phyloP scores from a whole-genome alignment of 2,888 invertebrate genomes.

The Callyntrura sp. region DNA sequence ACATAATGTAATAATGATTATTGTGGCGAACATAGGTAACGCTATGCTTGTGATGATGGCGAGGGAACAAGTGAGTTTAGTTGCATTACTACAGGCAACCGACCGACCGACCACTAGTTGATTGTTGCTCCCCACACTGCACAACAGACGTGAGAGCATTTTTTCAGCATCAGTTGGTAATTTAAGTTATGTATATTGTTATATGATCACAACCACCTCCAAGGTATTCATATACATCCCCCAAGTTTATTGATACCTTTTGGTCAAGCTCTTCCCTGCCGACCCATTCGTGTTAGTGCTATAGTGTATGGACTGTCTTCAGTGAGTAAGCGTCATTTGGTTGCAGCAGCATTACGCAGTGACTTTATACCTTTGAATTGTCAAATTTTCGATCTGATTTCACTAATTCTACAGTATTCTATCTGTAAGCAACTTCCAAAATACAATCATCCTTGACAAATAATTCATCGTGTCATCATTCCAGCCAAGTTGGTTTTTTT shows the following conservation, averaged over 20 bases:
- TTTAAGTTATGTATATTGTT: slow-evolving; percentile 7
- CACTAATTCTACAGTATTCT: background rate
- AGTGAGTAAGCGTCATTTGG: slow-evolving; percentile 42
- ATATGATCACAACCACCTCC: background rate
- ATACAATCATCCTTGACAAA: background rate
- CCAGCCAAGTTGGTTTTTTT: background rate
- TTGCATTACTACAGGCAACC: slow-evolving; percentile 14
- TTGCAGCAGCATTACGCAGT: slow-evolving; percentile 7
- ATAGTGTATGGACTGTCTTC: slow-evolving; percentile 8
- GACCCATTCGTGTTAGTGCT: background rate
- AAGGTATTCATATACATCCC: background rate
- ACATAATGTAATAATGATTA: background rate
- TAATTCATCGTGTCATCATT: background rate
- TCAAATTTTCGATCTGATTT: background rate
- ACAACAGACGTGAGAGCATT: slow-evolving; percentile 8
- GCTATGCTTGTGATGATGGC: background rate
- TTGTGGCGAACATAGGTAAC: background rate
- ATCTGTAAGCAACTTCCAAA: background rate
- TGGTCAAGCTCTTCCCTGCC: slow-evolving; percentile 37
- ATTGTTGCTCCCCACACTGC: slow-evolving; percentile 54
- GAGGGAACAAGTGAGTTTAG: slow-evolving; percentile 29
- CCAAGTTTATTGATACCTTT: slow-evolving; percentile 50
- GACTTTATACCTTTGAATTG: slow-evolving; percentile 2
- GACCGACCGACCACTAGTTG: slow-evolving; percentile 65
- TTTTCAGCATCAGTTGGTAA: slow-evolving; percentile 59